Evolutionary conservation across 1,140 invertebrate species (phyloP), one percentile per base, ranked within the genome.

Genomic region (Meloidogyne floridensis): DNA sequence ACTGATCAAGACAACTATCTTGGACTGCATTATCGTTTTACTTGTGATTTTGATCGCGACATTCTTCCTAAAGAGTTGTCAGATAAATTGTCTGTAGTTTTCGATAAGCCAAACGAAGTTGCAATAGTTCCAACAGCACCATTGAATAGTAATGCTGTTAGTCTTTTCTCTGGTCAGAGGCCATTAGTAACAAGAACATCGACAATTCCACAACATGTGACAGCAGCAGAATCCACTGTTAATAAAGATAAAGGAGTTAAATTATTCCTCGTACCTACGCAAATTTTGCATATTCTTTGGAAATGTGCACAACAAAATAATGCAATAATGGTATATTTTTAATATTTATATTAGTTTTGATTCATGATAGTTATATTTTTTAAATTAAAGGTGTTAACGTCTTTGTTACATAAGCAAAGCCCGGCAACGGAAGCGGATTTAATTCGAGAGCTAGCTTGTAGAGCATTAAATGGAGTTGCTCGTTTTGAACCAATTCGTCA

Each of bases 351-450:
- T 20, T n/a, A 75, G 32, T 32, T 32, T 32, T 32, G 32, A 32
- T 32, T 32, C 32, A 32, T 32, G 32, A 32, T 32, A 32, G 32
- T 32, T 32, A 32, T 32, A 47, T 53, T 32, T 77, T 70, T 82
- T 81, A 53, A 20, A 53, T 75, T 83, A 65, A 5, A 83, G 82
- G 82, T 84, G 47, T 65, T 83, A 51, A 84, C 75, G 8, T 74
- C 53, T 15, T 43, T 85, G 51, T 84, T 83, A 56, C 82, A 83
- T 56, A 83, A 56, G 13, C 71, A 84, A 51, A 53, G 72, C 11
- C 96, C 97, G 0, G 95, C 98, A 42, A 98, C 95, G 1, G 96
- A 98, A 92, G 97, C 96, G 4, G 97, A 98, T 91, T 94, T 94
- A 70, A 94, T 98, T 95, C 96, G 2, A 97, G 96, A 86, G 92